Base-by-base conservation (phyloP, 1,140 invertebrate genomes). In the Aricia agestis region DNA sequence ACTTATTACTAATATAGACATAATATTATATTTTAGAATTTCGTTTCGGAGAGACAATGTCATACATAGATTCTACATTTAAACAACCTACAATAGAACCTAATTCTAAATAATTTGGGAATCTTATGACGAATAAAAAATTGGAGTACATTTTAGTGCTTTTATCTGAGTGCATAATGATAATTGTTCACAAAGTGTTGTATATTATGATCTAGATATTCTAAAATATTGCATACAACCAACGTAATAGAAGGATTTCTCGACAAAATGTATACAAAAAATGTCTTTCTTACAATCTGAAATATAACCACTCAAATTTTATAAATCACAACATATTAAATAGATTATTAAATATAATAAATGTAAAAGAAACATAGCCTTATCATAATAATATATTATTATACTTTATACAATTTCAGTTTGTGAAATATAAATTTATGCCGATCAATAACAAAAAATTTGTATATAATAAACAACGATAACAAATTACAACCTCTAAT, bases 21-120 rank as follows among this genome's bases (percentile, higher is more conserved):
- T 78, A 76, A 52, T 52, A 52, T 52, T 78, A 76, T 82, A 84
- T 80, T 89, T 90, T 90, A 89, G 86, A 90, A 89, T 90, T 88
- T 90, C 86, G 84, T 90, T 90, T 86, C 86, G 79, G 81, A 86
- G 75, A 83, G 74, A 85, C 80, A 42, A 61, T 69, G 72, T 75
- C 76, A 73, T 70, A 74, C 66, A 69, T 17, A 69, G 72, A 73
- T 77, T 70, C 79, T 85, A 86, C 76, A 65, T 79, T 73, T 52
- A 77, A 82, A 78, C 71, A 66, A 73, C 72, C 74, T 79, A 75
- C 72, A 66, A 74, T 80, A 58, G 63, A 67, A 69, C 57, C 68
- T 69, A 41, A 45, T 15, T 69, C 63, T 61, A 67, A 11, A 67
- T 74, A 74, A 67, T 57, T 63, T 69, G 74, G 72, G 72, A 78